Conservation (phyloP, 1,140 invertebrate genomes). For the Ips typographus region DNA sequence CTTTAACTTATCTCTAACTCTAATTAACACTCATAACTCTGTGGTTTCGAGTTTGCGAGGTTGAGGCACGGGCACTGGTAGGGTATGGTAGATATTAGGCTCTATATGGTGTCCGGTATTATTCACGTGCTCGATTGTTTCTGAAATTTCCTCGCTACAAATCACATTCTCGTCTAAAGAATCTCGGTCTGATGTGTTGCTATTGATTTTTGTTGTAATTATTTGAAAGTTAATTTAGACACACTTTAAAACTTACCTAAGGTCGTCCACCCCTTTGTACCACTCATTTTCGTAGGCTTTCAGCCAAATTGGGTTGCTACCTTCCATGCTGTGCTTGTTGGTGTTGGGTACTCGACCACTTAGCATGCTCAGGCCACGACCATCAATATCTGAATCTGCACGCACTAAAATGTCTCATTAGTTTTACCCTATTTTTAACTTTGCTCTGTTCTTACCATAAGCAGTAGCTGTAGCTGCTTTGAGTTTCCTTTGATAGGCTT, state of each 20-base stretch:
- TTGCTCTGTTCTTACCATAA: conserved; percentile 67
- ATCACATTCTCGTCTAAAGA: conserved; percentile 86
- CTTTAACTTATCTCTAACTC: not conserved
- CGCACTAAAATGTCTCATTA: conserved; percentile 51
- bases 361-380: conserved; percentile 66
- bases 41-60: conserved; percentile 84
- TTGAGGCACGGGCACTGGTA: conserved; percentile 67
- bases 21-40: conserved; percentile 60
- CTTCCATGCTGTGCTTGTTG: conserved; percentile 90
- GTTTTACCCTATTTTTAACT: not conserved
- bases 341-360: conserved; percentile 85
- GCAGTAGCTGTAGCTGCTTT: conserved; percentile 92
- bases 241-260: conserved; percentile 57
- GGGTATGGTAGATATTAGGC: conserved; percentile 60
- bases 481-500: conserved; percentile 81
- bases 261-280: conserved; percentile 85
- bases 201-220: conserved; percentile 39
- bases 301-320: conserved; percentile 94
- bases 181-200: conserved; percentile 76
- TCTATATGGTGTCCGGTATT: not conserved
- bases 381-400: conserved; percentile 72
- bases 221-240: too few relatives aligned
- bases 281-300: conserved; percentile 93
- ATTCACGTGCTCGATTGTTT: conserved; percentile 18
- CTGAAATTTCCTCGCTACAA: conserved; percentile 60